Evolutionary conservation across 1,140 invertebrate species (phyloP), one percentile per base, ranked within the genome.

Genomic region (Zaprionus capensis): DNA sequence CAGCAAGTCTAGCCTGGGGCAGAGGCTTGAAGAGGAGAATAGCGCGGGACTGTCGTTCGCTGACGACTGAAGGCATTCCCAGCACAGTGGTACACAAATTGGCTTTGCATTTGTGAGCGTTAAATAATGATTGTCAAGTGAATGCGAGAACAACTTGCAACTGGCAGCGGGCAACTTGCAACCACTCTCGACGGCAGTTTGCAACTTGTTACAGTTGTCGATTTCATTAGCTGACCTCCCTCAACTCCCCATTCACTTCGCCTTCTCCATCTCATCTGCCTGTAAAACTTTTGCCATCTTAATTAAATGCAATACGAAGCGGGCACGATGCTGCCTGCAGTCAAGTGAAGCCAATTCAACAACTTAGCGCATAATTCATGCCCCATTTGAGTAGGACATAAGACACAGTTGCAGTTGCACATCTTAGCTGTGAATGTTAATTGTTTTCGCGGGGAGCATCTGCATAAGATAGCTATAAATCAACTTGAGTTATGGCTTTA

Each of bases 191-290:
- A 12, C 14, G 51, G 5, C 12, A 61, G 38, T 24, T 63, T 5
- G 51, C 36, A 66, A 66, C 51, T 66, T 44, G 62, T 67, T 55
- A 24, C 17, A 66, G 66, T 69, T 75, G 75, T 69, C 72, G 73
- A 86, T 80, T 79, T 76, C 65, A 76, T 82, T 85, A 81, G 71
- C 71, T 36, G 71, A 66, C 69, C 36, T 24, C 17, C 15, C 7
- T 34, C 56, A 55, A 5, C 28, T n/a, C 6, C 22, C 15, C 15
- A 1, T 14, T 51, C 5, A 5, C 24, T 7, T 24, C 22, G 9
- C 9, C 17, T 20, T 4, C 2, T 0, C 7, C 15, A 7, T 3
- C 41, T 15, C 36, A 38, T 14, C 67, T 49, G 22, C 4, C 61
- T 41, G 55, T 1, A 61, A 66, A 88, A 71, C 71, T 90, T 84